Evolutionary conservation across 1,140 invertebrate species (phyloP).

Genomic region (Mamestra configurata): DNA sequence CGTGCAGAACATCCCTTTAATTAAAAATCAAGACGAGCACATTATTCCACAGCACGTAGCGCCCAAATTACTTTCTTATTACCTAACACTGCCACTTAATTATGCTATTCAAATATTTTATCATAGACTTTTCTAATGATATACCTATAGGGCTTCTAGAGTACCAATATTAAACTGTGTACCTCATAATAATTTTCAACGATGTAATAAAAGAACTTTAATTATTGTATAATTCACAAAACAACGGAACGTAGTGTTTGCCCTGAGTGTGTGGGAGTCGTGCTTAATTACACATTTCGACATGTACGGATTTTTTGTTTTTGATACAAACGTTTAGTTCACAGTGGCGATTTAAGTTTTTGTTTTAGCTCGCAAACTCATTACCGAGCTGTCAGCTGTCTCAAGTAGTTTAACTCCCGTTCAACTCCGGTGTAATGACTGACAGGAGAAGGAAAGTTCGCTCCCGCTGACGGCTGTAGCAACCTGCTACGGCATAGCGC

Average conservation of each 20-base stretch:
- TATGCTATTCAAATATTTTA: constrained; percentile 47
- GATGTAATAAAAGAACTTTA: neutral
- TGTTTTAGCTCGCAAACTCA: constrained; percentile 67
- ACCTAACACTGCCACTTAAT: constrained; percentile 15
- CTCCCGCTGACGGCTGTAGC: constrained; percentile 42
- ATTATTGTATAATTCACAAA: neutral
- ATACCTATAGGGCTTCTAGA: constrained; percentile 21
- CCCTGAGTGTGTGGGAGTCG: neutral
- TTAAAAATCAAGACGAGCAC: constrained; percentile 35
- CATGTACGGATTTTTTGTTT: constrained; percentile 30
- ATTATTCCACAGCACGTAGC: constrained; percentile 44
- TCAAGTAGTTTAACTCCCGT: constrained; percentile 56
- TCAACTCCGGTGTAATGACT: constrained; percentile 62
- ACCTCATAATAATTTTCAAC: neutral
- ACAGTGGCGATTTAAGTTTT: constrained; percentile 55
- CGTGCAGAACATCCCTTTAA: constrained; percentile 12
- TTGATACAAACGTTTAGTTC: constrained; percentile 24
- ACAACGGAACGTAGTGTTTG: neutral
- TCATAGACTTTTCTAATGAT: constrained; percentile 37
- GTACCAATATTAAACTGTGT: constrained; percentile 12
- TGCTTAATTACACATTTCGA: constrained; percentile 10
- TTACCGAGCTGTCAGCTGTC: constrained; percentile 69
- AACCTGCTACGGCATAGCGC: constrained; percentile 44
- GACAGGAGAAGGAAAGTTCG: constrained; percentile 59
- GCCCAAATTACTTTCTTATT: constrained; percentile 39